Percentiles rank a stretch among this genome's conserved stretches.
Conservation (phyloP, 2,888 invertebrate genomes). For the Loripinus fragilis region DNA sequence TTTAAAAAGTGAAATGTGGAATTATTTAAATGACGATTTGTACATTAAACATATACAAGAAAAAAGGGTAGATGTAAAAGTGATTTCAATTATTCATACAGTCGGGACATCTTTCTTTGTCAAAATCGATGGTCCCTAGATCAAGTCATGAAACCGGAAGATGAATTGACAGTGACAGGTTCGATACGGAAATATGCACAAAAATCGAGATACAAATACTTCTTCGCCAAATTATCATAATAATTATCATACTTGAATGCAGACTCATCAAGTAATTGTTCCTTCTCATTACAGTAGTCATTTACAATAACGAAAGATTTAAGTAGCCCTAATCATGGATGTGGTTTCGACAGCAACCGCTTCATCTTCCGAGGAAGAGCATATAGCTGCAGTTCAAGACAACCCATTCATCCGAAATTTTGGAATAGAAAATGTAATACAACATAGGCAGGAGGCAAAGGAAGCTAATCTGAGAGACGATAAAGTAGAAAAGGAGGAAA, state of each 20-base stretch:
- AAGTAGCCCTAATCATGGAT: not conserved
- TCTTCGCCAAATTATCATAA: too few relatives aligned
- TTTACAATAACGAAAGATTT: too few relatives aligned
- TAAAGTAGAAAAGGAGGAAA: not conserved
- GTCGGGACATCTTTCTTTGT: too few relatives aligned
- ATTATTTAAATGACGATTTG: not conserved
- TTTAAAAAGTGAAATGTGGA: not conserved
- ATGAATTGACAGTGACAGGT: slow-evolving; percentile 14
- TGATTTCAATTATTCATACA: too few relatives aligned
- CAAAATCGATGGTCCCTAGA: not conserved
- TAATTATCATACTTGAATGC: too few relatives aligned
- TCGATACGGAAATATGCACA: not conserved
- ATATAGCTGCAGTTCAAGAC: slow-evolving; percentile 60
- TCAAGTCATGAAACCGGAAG: not conserved
- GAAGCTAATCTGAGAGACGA: not conserved
- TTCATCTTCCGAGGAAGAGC: slow-evolving; percentile 39
- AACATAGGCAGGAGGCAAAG: slow-evolving; percentile 31
- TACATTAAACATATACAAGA: not conserved
- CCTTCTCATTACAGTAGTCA: too few relatives aligned
- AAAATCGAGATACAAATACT: not conserved
- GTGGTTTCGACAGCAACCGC: too few relatives aligned
- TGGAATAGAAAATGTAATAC: slow-evolving; percentile 39
- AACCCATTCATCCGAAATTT: slow-evolving; percentile 58
- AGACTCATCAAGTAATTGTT: too few relatives aligned
- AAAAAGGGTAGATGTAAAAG: not conserved